Evolutionary conservation across 1,140 invertebrate species (phyloP).

Genomic region (Asbolus verrucosus): DNA sequence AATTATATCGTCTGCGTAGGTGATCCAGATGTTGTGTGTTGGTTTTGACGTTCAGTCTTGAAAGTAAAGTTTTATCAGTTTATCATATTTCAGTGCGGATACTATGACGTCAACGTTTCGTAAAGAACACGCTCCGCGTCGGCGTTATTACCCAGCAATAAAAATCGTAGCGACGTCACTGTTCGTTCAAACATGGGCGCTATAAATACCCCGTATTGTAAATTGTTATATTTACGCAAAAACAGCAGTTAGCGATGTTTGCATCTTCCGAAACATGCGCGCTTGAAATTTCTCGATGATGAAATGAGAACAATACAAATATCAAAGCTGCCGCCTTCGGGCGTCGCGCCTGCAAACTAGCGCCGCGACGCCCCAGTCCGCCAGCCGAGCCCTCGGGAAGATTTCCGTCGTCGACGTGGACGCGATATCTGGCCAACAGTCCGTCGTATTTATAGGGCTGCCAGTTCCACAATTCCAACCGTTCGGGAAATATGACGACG

Average conservation of each 20-base stretch:
- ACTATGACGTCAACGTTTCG: too few species aligned
- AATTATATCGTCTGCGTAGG: too few species aligned
- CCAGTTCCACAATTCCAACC: slow-evolving; percentile 38
- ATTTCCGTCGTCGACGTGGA: slow-evolving; percentile 1
- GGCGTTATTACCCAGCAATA: too few species aligned
- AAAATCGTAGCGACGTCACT: too few species aligned
- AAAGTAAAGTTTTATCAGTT: too few species aligned
- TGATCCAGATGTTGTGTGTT: too few species aligned
- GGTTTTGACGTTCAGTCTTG: too few species aligned
- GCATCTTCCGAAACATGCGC: slow-evolving; percentile 13
- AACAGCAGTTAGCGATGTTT: slow-evolving; percentile 5
- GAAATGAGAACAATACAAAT: slow-evolving; percentile 36
- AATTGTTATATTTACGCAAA: slow-evolving; percentile 5
- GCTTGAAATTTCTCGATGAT: slow-evolving; percentile 8
- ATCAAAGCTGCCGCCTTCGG: slow-evolving; percentile 34
- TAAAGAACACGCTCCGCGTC: too few species aligned
- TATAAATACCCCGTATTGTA: slow-evolving; percentile 19
- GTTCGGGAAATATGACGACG: slow-evolving; percentile 27
- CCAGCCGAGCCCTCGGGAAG: not conserved
- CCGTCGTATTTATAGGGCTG: slow-evolving; percentile 44
- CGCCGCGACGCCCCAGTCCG: slow-evolving; percentile 16
- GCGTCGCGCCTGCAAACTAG: slow-evolving; percentile 28
- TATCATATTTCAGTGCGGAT: too few species aligned
- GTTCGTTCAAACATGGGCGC: not conserved
- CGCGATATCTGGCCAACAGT: slow-evolving; percentile 1